Evolutionary conservation across 2,797 vertebrate species (phyloP).

Genomic region (Nannoperca australis): DNA sequence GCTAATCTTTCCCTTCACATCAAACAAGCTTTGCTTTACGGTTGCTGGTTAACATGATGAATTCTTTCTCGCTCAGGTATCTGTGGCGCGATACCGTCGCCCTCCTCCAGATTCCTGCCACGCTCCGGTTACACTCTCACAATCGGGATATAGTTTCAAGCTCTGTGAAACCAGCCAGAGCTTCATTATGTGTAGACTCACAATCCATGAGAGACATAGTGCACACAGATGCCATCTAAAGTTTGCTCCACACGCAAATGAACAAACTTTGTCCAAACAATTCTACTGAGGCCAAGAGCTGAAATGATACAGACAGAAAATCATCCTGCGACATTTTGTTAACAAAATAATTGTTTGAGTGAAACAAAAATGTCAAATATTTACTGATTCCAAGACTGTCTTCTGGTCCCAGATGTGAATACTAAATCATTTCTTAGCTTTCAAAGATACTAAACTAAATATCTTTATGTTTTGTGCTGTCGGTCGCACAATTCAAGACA

Average conservation of each 20-base stretch:
- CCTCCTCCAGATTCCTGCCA: constrained; percentile 60
- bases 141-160: constrained; percentile 28
- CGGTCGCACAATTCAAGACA: not conserved
- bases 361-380: not conserved
- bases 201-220: not conserved
- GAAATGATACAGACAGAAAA: too few relatives aligned
- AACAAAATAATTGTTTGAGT: not conserved
- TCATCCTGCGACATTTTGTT: not conserved
- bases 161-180: constrained; percentile 4
- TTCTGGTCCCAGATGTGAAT: not conserved
- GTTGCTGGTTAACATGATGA: constrained; percentile 21
- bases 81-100: not conserved
- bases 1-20: constrained; percentile 37
- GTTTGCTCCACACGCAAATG: not conserved
- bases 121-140: constrained; percentile 45
- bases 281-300: not conserved
- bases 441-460: not conserved
- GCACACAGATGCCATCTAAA: not conserved
- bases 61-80: constrained; percentile 45
- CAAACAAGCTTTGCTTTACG: constrained; percentile 2
- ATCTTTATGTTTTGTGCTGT: not conserved
- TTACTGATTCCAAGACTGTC: not conserved
- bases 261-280: not conserved
- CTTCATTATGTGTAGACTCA: not conserved
- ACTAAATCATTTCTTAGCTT: not conserved